Conservation (phyloP, 53 echinoderm and acorn worm species). For the Luidia sarsii region DNA sequence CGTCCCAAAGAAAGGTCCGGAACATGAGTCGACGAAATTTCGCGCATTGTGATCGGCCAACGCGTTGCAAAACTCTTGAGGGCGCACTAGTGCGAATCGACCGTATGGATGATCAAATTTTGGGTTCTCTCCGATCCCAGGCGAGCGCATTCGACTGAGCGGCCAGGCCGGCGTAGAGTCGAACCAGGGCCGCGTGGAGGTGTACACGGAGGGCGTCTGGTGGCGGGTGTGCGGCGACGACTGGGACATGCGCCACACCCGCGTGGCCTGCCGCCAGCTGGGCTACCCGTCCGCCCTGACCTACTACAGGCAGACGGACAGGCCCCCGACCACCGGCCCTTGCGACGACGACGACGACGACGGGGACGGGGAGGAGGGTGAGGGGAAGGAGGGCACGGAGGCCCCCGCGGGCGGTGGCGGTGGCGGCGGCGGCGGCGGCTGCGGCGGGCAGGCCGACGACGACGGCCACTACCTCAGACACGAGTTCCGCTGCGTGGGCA, state of each 20-base stretch:
- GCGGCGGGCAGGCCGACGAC: neutral
- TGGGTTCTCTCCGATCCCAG: neutral
- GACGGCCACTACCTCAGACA: conserved; percentile 30
- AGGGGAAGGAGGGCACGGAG: too few species aligned
- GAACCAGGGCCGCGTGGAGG: conserved; percentile 45
- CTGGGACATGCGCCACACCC: conserved; percentile 36
- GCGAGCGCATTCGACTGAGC: conserved; percentile 21
- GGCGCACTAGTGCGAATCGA: neutral
- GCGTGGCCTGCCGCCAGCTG: conserved; percentile 34
- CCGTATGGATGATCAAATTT: neutral
- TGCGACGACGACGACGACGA: neutral
- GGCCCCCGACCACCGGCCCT: neutral
- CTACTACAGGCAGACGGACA: conserved; percentile 6
- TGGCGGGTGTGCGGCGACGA: conserved; percentile 42
- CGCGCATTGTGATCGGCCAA: too few species aligned
- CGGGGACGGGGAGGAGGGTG: neutral
- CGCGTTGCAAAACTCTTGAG: too few species aligned
- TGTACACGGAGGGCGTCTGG: conserved; percentile 45
- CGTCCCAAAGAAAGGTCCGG: too few species aligned
- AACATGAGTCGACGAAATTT: too few species aligned
- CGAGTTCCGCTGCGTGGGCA: conserved; percentile 47
- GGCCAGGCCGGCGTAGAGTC: neutral
- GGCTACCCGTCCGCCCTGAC: conserved; percentile 26
- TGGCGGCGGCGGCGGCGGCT: neutral
- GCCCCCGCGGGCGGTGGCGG: too few species aligned